phyloP scores from a whole-genome alignment of 2,113 vertebrate genomes.

The Nerophis ophidion region DNA sequence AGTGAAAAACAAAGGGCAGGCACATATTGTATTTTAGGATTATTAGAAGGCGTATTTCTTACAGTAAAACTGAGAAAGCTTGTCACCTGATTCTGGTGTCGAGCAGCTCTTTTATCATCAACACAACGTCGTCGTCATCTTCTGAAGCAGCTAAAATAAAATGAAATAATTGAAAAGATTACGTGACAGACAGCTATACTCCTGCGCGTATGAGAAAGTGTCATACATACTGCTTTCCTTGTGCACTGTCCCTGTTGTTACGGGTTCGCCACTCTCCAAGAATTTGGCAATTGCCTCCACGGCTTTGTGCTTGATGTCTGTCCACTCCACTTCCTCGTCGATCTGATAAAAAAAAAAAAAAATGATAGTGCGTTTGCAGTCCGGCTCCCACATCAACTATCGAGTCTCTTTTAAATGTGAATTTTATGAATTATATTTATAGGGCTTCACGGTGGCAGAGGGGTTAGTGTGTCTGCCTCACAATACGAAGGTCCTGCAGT shows the following conservation, averaged over 20 bases:
- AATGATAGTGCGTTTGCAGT: slow-evolving; percentile 2
- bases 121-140: slow-evolving; percentile 77
- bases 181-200: no score
- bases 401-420: neutral
- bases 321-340: slow-evolving; percentile 73
- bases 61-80: neutral
- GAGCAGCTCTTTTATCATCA: slow-evolving; percentile 77
- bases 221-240: slow-evolving; percentile 70
- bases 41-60: neutral
- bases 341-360: slow-evolving; percentile 38
- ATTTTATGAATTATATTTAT: no score
- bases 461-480: no score
- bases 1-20: slow-evolving; percentile 5
- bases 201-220: neutral
- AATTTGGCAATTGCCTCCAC: slow-evolving; percentile 65
- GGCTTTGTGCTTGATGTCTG: slow-evolving; percentile 65
- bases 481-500: no score
- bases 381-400: no score
- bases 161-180: neutral
- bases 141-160: slow-evolving; percentile 62
- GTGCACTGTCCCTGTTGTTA: slow-evolving; percentile 62
- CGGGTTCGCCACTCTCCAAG: slow-evolving; percentile 69
- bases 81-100: slow-evolving; percentile 72
- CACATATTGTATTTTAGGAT: neutral
- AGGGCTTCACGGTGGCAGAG: no score